Conservation (phyloP, 2,888 invertebrate genomes). For the Eupithecia dodoneata region DNA sequence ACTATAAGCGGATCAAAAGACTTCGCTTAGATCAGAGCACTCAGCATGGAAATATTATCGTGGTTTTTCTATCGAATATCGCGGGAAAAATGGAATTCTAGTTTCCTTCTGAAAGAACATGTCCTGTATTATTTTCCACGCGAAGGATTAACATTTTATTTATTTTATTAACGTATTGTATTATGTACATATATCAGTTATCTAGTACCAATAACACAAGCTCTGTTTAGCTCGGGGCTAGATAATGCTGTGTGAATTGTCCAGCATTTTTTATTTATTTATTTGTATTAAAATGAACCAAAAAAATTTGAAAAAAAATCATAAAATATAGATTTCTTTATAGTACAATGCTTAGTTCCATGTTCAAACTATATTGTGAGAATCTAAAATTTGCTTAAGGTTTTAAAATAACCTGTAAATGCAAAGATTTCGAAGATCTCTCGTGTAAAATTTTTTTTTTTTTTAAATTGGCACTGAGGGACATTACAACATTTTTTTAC, state of each 20-base stretch:
- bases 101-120: background rate
- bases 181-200: no score
- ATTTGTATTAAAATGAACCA: no score
- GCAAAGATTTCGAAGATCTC: background rate
- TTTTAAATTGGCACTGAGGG: no score
- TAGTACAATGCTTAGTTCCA: background rate
- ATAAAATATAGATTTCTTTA: no score
- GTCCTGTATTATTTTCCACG: background rate
- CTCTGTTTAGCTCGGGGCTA: no score
- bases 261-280: no score
- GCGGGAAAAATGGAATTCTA: background rate
- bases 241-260: no score
- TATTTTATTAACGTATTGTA: background rate
- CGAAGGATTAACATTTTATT: background rate
- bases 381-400: background rate
- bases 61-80: background rate
- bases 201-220: no score
- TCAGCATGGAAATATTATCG: background rate
- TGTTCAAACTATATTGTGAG: background rate
- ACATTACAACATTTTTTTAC: background rate
- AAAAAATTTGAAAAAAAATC: no score
- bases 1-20: conserved; percentile 8
- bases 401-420: background rate
- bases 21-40: background rate
- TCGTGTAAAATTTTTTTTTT: background rate